Base-by-base conservation (phyloP, 2,797 vertebrate species). In the Anguilla marmorata region DNA sequence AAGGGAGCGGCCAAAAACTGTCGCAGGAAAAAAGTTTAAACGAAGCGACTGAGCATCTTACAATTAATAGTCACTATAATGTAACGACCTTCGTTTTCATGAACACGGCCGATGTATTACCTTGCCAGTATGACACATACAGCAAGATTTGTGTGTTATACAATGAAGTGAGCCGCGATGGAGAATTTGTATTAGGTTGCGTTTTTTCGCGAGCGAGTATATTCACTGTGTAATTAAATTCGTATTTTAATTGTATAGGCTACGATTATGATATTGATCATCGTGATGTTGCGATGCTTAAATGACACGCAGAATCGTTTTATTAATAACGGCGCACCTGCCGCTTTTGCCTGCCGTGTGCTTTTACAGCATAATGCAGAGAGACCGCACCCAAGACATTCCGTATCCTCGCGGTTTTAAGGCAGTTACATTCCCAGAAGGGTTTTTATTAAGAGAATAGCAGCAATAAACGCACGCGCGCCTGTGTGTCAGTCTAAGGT, bases 351-450 rank as follows among this genome's bases (percentile, higher is more conserved):
- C 80, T 91, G 90, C 90, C 72, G 86, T 85, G 92, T 92, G 93
- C 91, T 92, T 92, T 90, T 89, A 92, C 94, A 96, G 95, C 95
- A 96, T 95, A 96, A 96, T 96, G 96, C 96, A 96, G 96, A 96
- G 94, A 94, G 96, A 96, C 96, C 96, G 95, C 96, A 95, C 96
- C 96, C 96, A 95, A 96, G 95, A 95, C 86, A 88, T 91, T 90
- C 82, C 91, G 88, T 90, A 86, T 85, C 90, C 87, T 58, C 69
- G 79, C 9, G 66, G 86, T 84, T 85, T 85, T 86, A 87, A 92
- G 86, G 84, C 21, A 74, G 82, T 30, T 82, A 30, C 41, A 11
- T 14, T 50, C 45, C 41, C 16, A 24, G 19, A 48, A 82, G 24
- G 45, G 19, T 82, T 82, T 50, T 24, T 6, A 48, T 48, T 48